phyloP scores from a whole-genome alignment of 2,888 invertebrate genomes.

The Tromatobia lineatoria region DNA sequence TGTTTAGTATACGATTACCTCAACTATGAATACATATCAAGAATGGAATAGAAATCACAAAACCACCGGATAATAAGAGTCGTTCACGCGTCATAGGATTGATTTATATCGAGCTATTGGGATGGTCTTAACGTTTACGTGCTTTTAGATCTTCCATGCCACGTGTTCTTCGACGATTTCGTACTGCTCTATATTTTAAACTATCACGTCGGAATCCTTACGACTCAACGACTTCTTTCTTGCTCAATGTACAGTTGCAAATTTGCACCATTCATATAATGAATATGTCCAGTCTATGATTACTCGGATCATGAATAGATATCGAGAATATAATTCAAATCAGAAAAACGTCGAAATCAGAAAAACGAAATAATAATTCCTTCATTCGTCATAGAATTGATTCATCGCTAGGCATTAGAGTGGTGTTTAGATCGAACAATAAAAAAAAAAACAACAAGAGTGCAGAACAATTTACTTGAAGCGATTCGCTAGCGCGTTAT shows the following conservation, averaged over 20 bases:
- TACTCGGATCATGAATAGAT: neutral
- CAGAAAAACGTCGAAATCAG: neutral
- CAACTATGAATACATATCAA: neutral
- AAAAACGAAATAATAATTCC: neutral
- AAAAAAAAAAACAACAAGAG: neutral
- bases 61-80: neutral
- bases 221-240: no score
- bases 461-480: conserved; percentile 16
- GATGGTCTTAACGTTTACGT: neutral
- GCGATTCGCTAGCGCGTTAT: conserved; percentile 27
- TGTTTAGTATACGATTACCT: neutral
- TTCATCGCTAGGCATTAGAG: neutral
- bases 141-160: no score
- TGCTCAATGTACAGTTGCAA: no score
- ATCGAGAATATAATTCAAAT: neutral
- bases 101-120: conserved; percentile 10
- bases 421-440: neutral
- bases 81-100: conserved; percentile 8
- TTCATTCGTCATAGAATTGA: conserved; percentile 16
- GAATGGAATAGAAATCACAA: neutral
- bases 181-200: no score
- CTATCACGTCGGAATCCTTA: no score
- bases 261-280: no score
- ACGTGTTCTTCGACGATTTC: no score
- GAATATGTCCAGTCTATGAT: neutral